These are phyloP conservation scores for Calephelis perditalis DNA, from an alignment of 2,888 invertebrate genomes.

Conservation along the genomic window DNA sequence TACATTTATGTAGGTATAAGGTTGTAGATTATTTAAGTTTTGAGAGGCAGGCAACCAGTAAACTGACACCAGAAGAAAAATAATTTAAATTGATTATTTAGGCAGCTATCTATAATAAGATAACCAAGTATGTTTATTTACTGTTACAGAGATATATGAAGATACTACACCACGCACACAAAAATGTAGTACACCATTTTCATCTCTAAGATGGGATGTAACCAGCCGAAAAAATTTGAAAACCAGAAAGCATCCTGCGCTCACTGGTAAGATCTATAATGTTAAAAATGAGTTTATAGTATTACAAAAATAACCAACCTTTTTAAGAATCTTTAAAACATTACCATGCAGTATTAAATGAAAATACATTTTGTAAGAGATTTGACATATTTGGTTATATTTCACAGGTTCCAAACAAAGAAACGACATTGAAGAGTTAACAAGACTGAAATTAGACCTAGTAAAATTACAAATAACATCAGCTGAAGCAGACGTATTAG, in stretches of 20 bases:
- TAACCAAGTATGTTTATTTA: too few species aligned
- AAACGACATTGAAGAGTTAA: slow-evolving; percentile 16
- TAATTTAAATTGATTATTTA: too few species aligned
- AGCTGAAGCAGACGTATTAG: slow-evolving; percentile 18
- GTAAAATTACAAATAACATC: slow-evolving; percentile 20
- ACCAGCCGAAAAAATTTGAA: slow-evolving; percentile 20
- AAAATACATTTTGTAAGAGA: not conserved
- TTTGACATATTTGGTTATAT: slow-evolving; percentile 3
- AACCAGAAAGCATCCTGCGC: slow-evolving; percentile 21
- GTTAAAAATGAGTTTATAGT: too few species aligned
- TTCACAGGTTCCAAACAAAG: slow-evolving; percentile 3
- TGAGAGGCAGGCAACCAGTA: too few species aligned
- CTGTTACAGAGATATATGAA: too few species aligned
- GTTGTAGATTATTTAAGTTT: too few species aligned
- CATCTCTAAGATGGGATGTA: slow-evolving; percentile 16
- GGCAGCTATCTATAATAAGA: too few species aligned
- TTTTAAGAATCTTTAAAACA: too few species aligned
- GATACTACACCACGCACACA: too few species aligned
- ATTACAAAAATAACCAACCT: too few species aligned
- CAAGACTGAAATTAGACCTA: slow-evolving; percentile 19
- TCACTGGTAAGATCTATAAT: slow-evolving; percentile 13
- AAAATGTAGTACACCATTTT: not conserved
- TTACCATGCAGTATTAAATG: not conserved
- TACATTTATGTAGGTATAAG: too few species aligned
- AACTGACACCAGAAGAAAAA: too few species aligned